Conservation (phyloP, 2,113 vertebrate genomes). For the Gallinago jamesoni region DNA sequence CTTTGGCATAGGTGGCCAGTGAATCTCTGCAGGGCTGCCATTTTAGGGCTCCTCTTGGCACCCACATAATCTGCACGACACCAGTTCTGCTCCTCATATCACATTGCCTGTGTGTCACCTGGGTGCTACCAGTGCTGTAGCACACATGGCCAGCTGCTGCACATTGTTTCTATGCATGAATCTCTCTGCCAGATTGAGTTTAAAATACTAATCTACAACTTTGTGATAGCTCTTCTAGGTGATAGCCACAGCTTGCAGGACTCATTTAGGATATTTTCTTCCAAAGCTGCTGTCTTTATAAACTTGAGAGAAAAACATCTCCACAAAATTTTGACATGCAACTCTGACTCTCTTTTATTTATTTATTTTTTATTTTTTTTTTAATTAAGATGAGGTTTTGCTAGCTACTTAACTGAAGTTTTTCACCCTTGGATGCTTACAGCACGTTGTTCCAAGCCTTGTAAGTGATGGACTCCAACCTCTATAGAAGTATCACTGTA, state of each 20-base stretch:
- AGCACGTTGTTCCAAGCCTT: neutral
- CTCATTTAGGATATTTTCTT: neutral
- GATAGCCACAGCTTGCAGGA: neutral
- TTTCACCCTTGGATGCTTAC: neutral
- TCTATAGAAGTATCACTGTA: neutral
- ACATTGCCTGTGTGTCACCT: neutral
- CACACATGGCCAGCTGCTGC: neutral
- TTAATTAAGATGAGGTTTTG: neutral
- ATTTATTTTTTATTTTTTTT: neutral
- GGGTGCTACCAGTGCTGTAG: neutral
- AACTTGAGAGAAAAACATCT: neutral
- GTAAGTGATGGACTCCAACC: neutral
- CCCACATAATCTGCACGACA: accelerated
- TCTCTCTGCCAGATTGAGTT: neutral
- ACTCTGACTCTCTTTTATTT: neutral
- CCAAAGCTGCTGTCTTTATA: neutral
- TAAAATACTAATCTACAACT: neutral
- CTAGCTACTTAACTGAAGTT: neutral
- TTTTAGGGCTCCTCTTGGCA: neutral
- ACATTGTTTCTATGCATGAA: accelerated
- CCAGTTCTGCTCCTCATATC: neutral
- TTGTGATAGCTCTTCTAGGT: neutral
- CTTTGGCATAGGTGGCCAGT: neutral
- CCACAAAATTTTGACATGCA: neutral
- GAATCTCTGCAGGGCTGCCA: neutral